These are phyloP conservation scores for Luperina testacea DNA, from an alignment of 2,888 invertebrate species.

Conservation along the genomic window DNA sequence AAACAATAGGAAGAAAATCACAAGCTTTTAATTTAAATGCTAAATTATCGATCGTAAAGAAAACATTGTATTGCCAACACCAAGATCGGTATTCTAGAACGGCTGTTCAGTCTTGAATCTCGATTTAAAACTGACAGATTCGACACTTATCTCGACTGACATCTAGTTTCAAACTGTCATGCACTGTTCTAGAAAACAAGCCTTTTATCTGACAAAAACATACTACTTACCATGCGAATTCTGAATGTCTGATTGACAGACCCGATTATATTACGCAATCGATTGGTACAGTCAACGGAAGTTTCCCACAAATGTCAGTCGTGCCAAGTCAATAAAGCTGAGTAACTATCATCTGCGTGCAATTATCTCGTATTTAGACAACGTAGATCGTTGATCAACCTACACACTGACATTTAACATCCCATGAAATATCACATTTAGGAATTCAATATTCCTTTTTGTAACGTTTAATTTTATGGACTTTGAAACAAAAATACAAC, in stretches of 20 bases:
- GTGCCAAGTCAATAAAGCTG: conserved; percentile 36
- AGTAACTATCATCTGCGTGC: conserved; percentile 20
- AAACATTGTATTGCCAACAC: neutral
- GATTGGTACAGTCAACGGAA: conserved; percentile 28
- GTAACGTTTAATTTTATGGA: neutral
- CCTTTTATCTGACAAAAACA: conserved; percentile 14
- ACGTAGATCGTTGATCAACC: conserved; percentile 28
- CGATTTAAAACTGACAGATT: neutral
- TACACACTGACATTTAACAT: conserved; percentile 29
- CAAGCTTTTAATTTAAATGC: neutral
- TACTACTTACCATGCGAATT: neutral
- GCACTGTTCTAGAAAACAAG: conserved; percentile 1
- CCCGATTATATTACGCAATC: neutral
- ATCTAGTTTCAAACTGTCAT: conserved; percentile 7
- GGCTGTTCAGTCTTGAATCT: conserved; percentile 2
- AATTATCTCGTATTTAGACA: conserved; percentile 37
- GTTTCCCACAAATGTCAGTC: conserved; percentile 38
- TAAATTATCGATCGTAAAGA: neutral
- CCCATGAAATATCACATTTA: conserved; percentile 25
- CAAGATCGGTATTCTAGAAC: neutral
- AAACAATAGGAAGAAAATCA: neutral
- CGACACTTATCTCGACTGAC: neutral
- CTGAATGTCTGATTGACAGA: neutral
- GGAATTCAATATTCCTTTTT: conserved; percentile 3
- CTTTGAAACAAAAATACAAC: conserved; percentile 28